These are phyloP conservation scores for Prionailurus viverrinus DNA, from an alignment of 2,113 vertebrate genomes.

Conservation along the genomic window DNA sequence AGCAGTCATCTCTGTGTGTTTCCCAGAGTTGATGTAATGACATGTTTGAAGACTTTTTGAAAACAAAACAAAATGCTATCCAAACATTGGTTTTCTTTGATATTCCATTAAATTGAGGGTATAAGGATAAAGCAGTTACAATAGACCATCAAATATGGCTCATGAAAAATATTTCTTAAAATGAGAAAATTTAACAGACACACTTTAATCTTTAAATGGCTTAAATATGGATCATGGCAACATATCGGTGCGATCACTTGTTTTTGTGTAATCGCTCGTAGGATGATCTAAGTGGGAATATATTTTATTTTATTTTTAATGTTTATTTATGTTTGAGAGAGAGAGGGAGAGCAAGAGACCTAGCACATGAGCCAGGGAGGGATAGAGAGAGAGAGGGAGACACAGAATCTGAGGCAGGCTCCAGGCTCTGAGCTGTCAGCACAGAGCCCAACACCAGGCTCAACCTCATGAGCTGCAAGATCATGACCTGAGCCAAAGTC, in stretches of 20 bases:
- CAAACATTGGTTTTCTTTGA: neutral
- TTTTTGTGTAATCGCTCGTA: neutral
- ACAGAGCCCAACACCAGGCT: too few relatives aligned
- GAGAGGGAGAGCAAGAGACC: too few relatives aligned
- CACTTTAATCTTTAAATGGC: neutral
- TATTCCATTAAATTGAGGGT: neutral
- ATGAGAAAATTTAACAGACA: neutral
- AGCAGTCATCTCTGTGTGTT: neutral
- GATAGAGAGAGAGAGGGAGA: too few relatives aligned
- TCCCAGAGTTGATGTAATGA: neutral
- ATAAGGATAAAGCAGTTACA: neutral
- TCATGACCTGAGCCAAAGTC: too few relatives aligned
- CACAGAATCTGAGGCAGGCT: too few relatives aligned
- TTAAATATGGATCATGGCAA: neutral
- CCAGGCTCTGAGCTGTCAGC: too few relatives aligned
- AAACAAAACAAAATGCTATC: neutral
- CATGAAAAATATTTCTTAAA: neutral
- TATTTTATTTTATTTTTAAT: too few relatives aligned
- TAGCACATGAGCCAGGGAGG: too few relatives aligned
- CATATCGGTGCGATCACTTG: neutral
- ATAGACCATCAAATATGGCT: neutral
- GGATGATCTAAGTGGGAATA: neutral
- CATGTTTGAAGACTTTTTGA: neutral
- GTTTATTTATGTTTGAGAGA: too few relatives aligned
- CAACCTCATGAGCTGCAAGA: too few relatives aligned